Percentiles rank a stretch among this genome's conserved stretches.
Evolutionary conservation across 2,797 vertebrate species (phyloP).

Genomic region (Eupleurogrammus muticus): DNA sequence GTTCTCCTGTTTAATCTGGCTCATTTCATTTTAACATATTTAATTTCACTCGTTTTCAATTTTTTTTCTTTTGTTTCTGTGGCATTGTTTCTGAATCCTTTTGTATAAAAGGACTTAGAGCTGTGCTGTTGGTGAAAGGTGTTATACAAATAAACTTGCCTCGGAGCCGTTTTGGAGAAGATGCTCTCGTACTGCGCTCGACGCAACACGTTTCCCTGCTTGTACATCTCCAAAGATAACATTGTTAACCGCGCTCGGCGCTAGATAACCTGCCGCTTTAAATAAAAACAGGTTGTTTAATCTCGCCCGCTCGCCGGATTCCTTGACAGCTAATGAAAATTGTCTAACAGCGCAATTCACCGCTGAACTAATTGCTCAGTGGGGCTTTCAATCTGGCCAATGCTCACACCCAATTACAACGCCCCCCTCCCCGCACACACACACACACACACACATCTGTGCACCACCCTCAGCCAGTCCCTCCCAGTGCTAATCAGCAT

Average conservation of each 20-base stretch:
- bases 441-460: constrained; percentile 16
- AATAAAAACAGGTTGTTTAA: constrained; percentile 28
- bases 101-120: not conserved
- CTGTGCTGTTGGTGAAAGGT: not conserved
- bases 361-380: constrained; percentile 56
- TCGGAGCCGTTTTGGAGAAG: not conserved
- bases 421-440: too few relatives aligned
- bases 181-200: constrained; percentile 1
- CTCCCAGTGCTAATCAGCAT: constrained; percentile 54
- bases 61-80: not conserved
- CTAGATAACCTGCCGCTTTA: constrained; percentile 24
- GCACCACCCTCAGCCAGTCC: constrained; percentile 27
- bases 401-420: constrained; percentile 44
- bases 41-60: not conserved
- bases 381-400: constrained; percentile 56
- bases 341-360: constrained; percentile 42
- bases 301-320: constrained; percentile 30
- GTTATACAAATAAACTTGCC: not conserved
- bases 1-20: too few relatives aligned
- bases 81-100: not conserved
- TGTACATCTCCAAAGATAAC: constrained; percentile 3
- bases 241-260: not conserved
- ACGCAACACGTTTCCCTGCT: constrained; percentile 9
- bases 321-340: constrained; percentile 56
- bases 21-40: not conserved